Base-by-base conservation (phyloP, 37 sponge, comb jelly and placozoan genomes). In the Amphimedon queenslandica region DNA sequence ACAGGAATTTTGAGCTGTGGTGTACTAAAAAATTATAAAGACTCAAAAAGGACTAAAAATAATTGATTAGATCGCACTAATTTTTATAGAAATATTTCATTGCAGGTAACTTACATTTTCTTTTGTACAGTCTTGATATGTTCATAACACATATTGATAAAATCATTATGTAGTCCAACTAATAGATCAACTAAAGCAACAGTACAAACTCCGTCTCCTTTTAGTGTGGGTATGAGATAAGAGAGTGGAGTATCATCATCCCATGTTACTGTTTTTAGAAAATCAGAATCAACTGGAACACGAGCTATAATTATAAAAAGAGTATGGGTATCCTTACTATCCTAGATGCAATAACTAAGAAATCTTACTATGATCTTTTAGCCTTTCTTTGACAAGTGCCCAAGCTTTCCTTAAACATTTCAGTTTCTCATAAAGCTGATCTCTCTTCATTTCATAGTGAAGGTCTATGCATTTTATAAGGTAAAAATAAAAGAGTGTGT, bases 1-100 rank as follows among this genome's bases (percentile, higher is more conserved):
- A 92, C 40, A 47, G 84, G 88, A 24, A 92, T 84, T n/a, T n/a
- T n/a, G n/a, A n/a, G n/a, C n/a, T n/a, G n/a, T 32, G 65, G 64
- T 42, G 80, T 64, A 43, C 64, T 42, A n/a, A n/a, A n/a, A n/a
- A n/a, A 0, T 11, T 20, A 71, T 73, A 80, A 18, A 37, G 33
- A 57, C 24, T 33, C 53, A 1, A 31, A 5, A 37, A 32, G 3
- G 21, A 4, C 18, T 27, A 34, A 79, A 79, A 23, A 36, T 28
- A 38, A 13, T 63, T 63, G 27, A 10, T 63, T 63, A 63, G 30
- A 29, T 27, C 27, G 27, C 11, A 18, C 27, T 29, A 24, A 63
- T 63, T 24, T 63, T 24, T 63, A 63, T 63, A 10, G 27, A 29
- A n/a, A 63, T 29, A 11, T 10, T 63, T 28, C 25, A 25, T 29